Conservation (phyloP, 1,140 invertebrate species). For the Trachymyrmex septentrionalis region DNA sequence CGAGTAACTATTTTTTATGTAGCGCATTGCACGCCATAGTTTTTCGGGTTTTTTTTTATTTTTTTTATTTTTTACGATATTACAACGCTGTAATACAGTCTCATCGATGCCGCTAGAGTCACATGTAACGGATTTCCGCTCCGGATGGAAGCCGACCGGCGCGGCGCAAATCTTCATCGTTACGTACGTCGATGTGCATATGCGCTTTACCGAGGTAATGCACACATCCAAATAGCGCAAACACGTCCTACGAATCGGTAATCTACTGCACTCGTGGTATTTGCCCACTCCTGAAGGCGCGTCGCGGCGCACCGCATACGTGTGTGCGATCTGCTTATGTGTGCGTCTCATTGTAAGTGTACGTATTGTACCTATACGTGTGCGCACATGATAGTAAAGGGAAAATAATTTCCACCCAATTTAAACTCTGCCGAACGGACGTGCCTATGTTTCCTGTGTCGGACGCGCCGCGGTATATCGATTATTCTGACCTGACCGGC, state of each 20-base stretch:
- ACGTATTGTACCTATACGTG: not conserved
- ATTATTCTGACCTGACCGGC: slow-evolving; percentile 80
- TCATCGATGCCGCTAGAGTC: slow-evolving; percentile 13
- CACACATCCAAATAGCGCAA: slow-evolving; percentile 38
- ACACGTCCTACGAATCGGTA: slow-evolving; percentile 52
- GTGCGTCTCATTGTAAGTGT: not conserved
- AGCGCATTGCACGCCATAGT: not conserved
- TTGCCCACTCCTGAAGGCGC: slow-evolving; percentile 61
- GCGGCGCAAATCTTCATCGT: slow-evolving; percentile 55
- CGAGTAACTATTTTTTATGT: slow-evolving; percentile 27
- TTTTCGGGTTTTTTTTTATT: no score
- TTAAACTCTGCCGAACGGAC: slow-evolving; percentile 80
- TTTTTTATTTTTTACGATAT: not conserved
- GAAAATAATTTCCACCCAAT: slow-evolving; percentile 84
- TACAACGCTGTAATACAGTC: not conserved
- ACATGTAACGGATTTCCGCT: slow-evolving; percentile 45
- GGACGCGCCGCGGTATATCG: slow-evolving; percentile 75
- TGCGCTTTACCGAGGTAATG: not conserved
- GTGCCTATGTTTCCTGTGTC: slow-evolving; percentile 81
- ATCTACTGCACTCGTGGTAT: slow-evolving; percentile 57
- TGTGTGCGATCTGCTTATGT: slow-evolving; percentile 9
- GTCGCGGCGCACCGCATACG: slow-evolving; percentile 43
- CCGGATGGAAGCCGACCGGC: slow-evolving; percentile 3
- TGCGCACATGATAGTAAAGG: slow-evolving; percentile 33
- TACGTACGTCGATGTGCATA: slow-evolving; percentile 18